Percentiles rank a stretch among this genome's conserved stretches.
Evolutionary conservation across 2,888 invertebrate species (phyloP).

Genomic region (Gymnoscelis rufifasciata): DNA sequence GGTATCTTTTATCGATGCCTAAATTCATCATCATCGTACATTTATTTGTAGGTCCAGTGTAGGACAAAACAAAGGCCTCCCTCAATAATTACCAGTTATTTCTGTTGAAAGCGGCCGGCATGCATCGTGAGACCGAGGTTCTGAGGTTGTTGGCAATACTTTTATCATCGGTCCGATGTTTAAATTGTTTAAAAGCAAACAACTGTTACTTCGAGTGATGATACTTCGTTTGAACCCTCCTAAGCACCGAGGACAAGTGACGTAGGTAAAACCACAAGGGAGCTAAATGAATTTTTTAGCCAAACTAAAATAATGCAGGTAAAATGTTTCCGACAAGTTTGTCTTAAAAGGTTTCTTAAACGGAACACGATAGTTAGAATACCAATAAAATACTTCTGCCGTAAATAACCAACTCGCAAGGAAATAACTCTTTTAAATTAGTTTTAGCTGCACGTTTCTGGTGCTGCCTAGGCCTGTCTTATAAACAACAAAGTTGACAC

Average conservation of each 20-base stretch:
- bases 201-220: background rate
- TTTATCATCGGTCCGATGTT: background rate
- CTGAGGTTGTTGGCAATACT: too few relatives aligned
- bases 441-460: background rate
- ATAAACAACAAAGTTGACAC: constrained; percentile 6
- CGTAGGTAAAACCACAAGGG: constrained; percentile 33
- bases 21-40: too few relatives aligned
- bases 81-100: too few relatives aligned
- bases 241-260: constrained; percentile 43
- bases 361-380: background rate
- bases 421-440: constrained; percentile 3
- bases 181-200: background rate
- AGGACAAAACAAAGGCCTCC: too few relatives aligned
- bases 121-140: too few relatives aligned
- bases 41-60: too few relatives aligned
- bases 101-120: too few relatives aligned
- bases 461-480: constrained; percentile 4
- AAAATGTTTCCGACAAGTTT: too few relatives aligned
- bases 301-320: too few relatives aligned
- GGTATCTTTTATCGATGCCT: too few relatives aligned
- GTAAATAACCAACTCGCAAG: background rate
- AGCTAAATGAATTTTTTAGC: constrained; percentile 3
- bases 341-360: background rate
- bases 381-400: background rate
- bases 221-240: constrained; percentile 46